phyloP scores from a whole-genome alignment of 2,113 vertebrate genomes.

The Lipotes vexillifer region DNA sequence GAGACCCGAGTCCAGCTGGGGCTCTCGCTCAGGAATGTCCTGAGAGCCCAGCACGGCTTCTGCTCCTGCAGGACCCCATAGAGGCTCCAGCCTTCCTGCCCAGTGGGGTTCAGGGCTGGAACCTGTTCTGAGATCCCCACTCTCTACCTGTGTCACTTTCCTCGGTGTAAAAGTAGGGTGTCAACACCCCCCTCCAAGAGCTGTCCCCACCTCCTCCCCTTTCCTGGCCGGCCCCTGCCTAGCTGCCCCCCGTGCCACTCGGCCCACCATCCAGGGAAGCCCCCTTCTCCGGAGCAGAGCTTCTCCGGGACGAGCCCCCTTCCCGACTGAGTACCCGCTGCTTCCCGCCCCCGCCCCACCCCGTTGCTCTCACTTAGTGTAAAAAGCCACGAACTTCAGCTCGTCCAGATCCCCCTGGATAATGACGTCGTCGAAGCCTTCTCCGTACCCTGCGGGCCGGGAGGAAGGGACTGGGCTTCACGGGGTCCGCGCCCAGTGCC shows the following conservation, averaged over 20 bases:
- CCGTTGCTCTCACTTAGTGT: conserved; percentile 88
- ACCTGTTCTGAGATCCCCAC: background rate
- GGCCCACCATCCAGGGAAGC: background rate
- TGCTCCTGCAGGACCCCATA: background rate
- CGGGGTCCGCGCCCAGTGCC: background rate
- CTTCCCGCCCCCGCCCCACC: background rate
- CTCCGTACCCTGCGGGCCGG: conserved; percentile 88
- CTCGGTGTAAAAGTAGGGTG: background rate
- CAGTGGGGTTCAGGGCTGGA: background rate
- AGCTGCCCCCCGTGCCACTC: background rate
- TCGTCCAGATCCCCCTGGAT: conserved; percentile 98
- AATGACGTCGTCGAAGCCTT: conserved; percentile 97
- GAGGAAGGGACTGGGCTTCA: background rate
- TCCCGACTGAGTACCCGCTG: background rate
- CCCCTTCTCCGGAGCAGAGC: background rate
- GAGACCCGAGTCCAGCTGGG: background rate
- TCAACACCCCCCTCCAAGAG: background rate
- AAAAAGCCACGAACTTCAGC: conserved; percentile 97
- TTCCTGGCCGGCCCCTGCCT: background rate
- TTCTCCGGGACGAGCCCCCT: background rate
- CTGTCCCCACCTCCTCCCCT: background rate
- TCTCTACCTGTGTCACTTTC: background rate
- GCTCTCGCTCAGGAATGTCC: background rate
- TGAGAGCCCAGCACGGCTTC: background rate
- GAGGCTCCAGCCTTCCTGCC: background rate